Base-by-base conservation (phyloP, 2,888 invertebrate species). In the Limenitis arthemis region DNA sequence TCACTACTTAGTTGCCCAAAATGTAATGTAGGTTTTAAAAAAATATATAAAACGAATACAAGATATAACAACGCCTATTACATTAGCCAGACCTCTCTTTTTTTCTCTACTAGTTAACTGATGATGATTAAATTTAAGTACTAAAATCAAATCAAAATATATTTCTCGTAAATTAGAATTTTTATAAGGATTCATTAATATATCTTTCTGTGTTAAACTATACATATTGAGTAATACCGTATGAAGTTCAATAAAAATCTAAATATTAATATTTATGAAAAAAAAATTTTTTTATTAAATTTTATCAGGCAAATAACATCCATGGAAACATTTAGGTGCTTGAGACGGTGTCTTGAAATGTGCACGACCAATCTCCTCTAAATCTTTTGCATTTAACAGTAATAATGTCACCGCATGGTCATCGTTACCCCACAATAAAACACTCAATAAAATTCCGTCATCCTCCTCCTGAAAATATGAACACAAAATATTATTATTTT, bases 301-400 rank as follows among this genome's bases (percentile, higher is more conserved):
- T 44, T 44, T 34, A 0, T 59, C 47, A 2, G 56, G 55, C 33
- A 57, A 33, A 40, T 47, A 59, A 59, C 58, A 58, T 11, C 58
- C 61, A 31, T 58, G 61, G 37, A 61, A 56, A 12, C 56, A 55
- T 74, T 93, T 93, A 11, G 94, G 93, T 41, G 91, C 91, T 1
- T 91, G 90, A 30, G 91, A 88, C 28, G 89, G 88, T 1, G 92
- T 90, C 29, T 74, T 69, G 68, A 94, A 93, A 53, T 88, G 90
- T 31, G 90, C 90, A 61, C 94, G 86, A 1, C 90, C 93, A 20
- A 94, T 69, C 79, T 95, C 94, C 42, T 74, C 82, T 75, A 93
- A 89, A 5, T 88, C 89, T 61, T 80, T 86, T 8, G 93, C 94
- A 73, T 94, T 90, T 40, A 95, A 75, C 51, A 94, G 86, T 40